phyloP scores from a whole-genome alignment of 1,140 invertebrate species.

The Zaprionus lachaisei region DNA sequence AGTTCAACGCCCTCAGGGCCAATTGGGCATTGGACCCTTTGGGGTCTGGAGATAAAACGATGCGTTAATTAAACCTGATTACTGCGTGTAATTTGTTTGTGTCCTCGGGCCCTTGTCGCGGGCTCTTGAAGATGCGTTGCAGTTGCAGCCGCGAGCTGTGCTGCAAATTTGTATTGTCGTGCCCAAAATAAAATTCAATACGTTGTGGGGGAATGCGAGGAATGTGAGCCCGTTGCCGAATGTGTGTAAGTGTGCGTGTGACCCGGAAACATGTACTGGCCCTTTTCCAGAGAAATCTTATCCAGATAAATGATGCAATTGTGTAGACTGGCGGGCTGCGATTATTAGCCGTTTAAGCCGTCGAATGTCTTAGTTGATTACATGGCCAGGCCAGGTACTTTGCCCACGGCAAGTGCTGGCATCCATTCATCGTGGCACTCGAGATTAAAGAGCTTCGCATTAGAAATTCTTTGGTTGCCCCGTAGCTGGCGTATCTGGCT shows the following conservation, averaged over 20 bases:
- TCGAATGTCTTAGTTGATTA: conserved; percentile 36
- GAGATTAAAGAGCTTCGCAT: conserved; percentile 14
- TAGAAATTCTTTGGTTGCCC: conserved; percentile 43
- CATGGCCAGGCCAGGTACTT: conserved; percentile 23
- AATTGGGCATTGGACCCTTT: conserved; percentile 30
- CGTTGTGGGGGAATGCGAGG: conserved; percentile 7
- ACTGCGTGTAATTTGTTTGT: conserved; percentile 77
- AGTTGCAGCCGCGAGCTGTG: conserved; percentile 44
- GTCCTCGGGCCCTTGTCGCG: conserved; percentile 56
- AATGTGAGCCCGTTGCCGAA: conserved; percentile 34
- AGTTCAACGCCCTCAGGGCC: conserved; percentile 62
- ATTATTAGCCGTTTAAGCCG: conserved; percentile 66
- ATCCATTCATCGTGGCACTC: not conserved
- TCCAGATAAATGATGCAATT: conserved; percentile 79
- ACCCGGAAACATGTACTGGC: conserved; percentile 57
- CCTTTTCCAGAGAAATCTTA: conserved; percentile 60
- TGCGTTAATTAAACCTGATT: conserved; percentile 79
- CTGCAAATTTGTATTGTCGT: conserved; percentile 65
- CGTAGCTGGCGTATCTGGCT: conserved; percentile 38
- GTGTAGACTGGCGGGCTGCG: conserved; percentile 22
- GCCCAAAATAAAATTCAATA: conserved; percentile 60
- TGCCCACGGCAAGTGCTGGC: conserved; percentile 3
- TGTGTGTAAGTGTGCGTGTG: conserved; percentile 52
- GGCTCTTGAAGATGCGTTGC: conserved; percentile 55
- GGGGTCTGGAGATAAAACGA: conserved; percentile 63